A percentile compares a stretch with the other conserved stretches of the same genome.
These are phyloP conservation scores for Limnephilus lunatus DNA, from an alignment of 2,888 invertebrate species.

Conservation along the genomic window DNA sequence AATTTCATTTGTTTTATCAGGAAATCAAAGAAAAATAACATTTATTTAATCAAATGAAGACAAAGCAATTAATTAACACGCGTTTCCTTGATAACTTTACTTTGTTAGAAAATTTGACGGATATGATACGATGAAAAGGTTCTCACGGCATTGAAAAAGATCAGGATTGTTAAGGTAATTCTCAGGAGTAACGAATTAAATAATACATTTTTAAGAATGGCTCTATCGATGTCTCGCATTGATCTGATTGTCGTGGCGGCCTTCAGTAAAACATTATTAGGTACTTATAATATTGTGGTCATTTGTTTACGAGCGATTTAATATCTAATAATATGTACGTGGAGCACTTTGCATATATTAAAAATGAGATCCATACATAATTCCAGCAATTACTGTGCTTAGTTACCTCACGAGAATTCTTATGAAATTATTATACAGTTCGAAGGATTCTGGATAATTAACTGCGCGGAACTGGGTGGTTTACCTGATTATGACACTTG, in stretches of 20 bases:
- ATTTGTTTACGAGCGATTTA: neutral
- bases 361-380: neutral
- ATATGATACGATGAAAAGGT: neutral
- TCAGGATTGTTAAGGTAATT: neutral
- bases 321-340: neutral
- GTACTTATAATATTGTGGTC: neutral
- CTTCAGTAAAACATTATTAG: neutral
- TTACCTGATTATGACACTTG: neutral
- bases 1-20: neutral
- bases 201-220: neutral
- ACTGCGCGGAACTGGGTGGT: neutral
- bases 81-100: neutral
- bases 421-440: neutral
- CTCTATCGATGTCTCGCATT: neutral
- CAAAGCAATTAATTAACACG: neutral
- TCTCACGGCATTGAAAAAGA: constrained; percentile 31
- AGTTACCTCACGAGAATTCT: neutral
- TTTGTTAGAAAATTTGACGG: constrained; percentile 9
- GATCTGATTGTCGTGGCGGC: neutral
- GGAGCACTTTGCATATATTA: neutral
- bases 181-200: neutral
- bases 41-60: neutral
- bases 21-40: neutral
- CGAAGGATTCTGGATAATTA: neutral
- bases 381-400: neutral